Conservation (phyloP, 2,888 invertebrate genomes). For the Athalia cordata region DNA sequence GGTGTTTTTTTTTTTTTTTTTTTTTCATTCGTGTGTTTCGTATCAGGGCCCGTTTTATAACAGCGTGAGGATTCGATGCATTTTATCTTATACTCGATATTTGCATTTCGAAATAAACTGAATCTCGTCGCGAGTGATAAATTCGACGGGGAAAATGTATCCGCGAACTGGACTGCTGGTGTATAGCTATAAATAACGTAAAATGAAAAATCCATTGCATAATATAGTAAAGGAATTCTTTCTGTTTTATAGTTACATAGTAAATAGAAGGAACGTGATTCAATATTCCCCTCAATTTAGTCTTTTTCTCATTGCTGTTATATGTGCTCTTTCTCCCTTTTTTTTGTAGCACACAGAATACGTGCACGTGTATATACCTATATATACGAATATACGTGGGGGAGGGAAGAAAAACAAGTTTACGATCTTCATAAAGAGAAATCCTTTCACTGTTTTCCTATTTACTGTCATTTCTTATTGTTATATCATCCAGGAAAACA, state of each 20-base stretch:
- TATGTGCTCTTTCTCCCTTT: neutral
- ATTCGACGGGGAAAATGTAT: neutral
- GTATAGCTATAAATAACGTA: slow-evolving; percentile 40
- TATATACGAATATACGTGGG: neutral
- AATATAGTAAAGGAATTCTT: slow-evolving; percentile 7
- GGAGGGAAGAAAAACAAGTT: slow-evolving; percentile 40
- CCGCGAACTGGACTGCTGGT: slow-evolving; percentile 28
- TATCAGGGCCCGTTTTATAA: neutral
- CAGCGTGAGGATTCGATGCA: neutral
- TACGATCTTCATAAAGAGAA: slow-evolving; percentile 31
- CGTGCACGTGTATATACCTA: too few species aligned
- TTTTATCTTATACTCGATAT: neutral
- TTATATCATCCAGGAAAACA: neutral
- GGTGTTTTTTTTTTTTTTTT: neutral
- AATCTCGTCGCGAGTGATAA: neutral
- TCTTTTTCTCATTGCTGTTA: neutral
- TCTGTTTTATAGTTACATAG: slow-evolving; percentile 5
- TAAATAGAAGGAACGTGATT: slow-evolving; percentile 10
- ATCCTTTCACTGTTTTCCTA: slow-evolving; percentile 24
- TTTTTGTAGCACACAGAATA: too few species aligned
- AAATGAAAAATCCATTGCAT: slow-evolving; percentile 19
- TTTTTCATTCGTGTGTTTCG: neutral
- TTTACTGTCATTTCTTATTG: slow-evolving; percentile 1
- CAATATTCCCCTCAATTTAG: slow-evolving; percentile 39
- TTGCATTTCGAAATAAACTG: neutral